Evolutionary conservation across 2,113 vertebrate genomes (phyloP), one percentile per base, ranked within the genome.

Genomic region (Eretmochelys imbricata): DNA sequence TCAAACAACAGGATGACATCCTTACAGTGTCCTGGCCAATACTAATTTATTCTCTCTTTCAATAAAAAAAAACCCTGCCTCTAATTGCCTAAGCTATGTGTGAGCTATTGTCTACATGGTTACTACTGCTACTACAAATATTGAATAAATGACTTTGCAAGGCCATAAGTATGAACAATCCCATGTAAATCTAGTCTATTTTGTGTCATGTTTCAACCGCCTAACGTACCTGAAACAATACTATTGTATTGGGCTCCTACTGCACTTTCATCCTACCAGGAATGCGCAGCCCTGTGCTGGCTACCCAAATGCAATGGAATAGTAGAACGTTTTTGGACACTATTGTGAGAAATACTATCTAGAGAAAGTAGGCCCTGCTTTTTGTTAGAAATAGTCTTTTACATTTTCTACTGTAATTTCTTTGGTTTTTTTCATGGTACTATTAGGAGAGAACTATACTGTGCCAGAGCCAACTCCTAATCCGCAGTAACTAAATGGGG

Each of bases 81-180:
- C 94, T 98, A 96, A 97, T 98, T 98, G 97, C 93, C 91, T 96
- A 85, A 96, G 93, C 93, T 93, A 59, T 16, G 1, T 89, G 75
- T 88, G 93, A 98, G 94, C 92, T 96, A 59, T 95, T 48, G 17
- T 96, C 93, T 96, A 76, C 53, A 20, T 17, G 90, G 96, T 82
- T 92, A 57, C 80, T 92, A 46, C 59, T 82, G 82, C 95, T 96
- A 82, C 38, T 87, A 54, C 72, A 86, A 86, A 55, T 93, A 79
- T 97, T 95, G 94, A 85, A 91, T 92, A 93, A 94, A 97, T 90
- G 84, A 91, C 93, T 97, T 97, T 96, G 88, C 97, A 93, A 97
- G 90, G 90, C 29, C 14, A 10, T 50, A 82, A 94, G 51, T 93
- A 91, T 96, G 88, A 94, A 93, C 96, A 97, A 84, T 92, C n/a